phyloP scores from a whole-genome alignment of 1,140 invertebrate genomes.

The Vanessa atalanta region DNA sequence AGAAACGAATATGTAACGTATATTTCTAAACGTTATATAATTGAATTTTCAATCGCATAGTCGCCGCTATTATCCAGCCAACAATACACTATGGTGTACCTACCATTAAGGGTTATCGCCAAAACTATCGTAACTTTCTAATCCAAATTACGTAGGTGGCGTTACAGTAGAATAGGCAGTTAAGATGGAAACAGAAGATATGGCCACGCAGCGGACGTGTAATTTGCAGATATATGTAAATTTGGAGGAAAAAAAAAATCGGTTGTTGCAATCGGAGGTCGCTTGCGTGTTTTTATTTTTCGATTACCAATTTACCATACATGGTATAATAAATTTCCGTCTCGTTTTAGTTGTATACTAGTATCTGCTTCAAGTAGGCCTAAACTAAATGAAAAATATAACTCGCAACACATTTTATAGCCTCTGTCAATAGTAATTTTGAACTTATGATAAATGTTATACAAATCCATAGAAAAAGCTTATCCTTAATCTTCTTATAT shows the following conservation, averaged over 20 bases:
- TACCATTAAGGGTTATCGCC: slow-evolving; percentile 29
- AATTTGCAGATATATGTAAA: not conserved
- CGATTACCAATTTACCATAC: too few relatives aligned
- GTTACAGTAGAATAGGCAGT: slow-evolving; percentile 26
- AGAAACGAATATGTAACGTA: not conserved
- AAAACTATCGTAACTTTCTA: slow-evolving; percentile 43
- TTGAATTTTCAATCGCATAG: not conserved
- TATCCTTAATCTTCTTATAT: too few relatives aligned
- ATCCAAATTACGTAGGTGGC: slow-evolving; percentile 43
- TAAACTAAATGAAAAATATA: too few relatives aligned
- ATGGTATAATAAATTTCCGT: too few relatives aligned
- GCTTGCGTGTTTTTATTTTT: too few relatives aligned
- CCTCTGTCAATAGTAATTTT: too few relatives aligned
- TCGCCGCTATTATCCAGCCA: slow-evolving; percentile 17
- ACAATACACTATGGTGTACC: slow-evolving; percentile 28
- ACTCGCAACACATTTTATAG: too few relatives aligned
- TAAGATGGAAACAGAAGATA: slow-evolving; percentile 31
- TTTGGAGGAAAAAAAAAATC: not conserved
- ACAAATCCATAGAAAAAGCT: too few relatives aligned
- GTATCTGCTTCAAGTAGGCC: too few relatives aligned
- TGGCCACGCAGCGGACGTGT: not conserved
- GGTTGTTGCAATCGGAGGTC: too few relatives aligned
- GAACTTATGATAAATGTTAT: too few relatives aligned
- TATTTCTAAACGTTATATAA: slow-evolving; percentile 6
- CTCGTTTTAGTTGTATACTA: too few relatives aligned